Base-by-base conservation (phyloP, 2,113 vertebrate genomes). In the Egretta garzetta region DNA sequence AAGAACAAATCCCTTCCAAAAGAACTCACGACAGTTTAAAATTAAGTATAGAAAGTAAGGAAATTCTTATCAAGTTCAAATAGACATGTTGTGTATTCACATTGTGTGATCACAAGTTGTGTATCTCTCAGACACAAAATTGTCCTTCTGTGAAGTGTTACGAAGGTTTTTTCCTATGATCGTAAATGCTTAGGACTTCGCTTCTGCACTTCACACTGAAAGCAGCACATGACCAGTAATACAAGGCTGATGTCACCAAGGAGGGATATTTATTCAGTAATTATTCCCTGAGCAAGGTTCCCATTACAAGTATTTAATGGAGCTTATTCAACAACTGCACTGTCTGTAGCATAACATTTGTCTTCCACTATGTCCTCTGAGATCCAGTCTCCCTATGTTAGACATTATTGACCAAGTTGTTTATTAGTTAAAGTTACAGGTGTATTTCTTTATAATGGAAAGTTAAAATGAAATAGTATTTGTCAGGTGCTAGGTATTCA, bases 271-370 rank as follows among this genome's bases (percentile, higher is more conserved):
- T 28, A 81, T 91, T 86, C 89, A 60, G 33, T 49, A 60, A 64
- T 56, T 94, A 75, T 43, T 95, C 84, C 71, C 76, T 63, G 35
- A 91, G 93, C 76, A 91, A 58, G 60, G 64, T 81, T 94, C 77
- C 73, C 49, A 43, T 96, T 95, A 64, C 74, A 72, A 77, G 87
- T 23, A 26, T 56, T 94, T 87, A 64, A 47, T 84, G 64, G 64
- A 79, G 30, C 66, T 96, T 75, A 47, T 86, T 95, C 62, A 88
- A 12, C 62, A 56, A 5, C 39, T 45, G 52, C 39, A 5, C 33
- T 45, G 26, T 28, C 81, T 70, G 67, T 63, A 50, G 74, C 4
- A 0, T 13, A 72, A 32, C 76, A n/a, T 16, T 53, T 92, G 22
- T 76, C 37, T 88, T 88, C 45, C 50, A 22, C 30, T 16, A 12